Percentiles rank a stretch among this genome's conserved stretches.
phyloP scores from a whole-genome alignment of 2,797 vertebrate genomes.

The Paguma larvata region DNA sequence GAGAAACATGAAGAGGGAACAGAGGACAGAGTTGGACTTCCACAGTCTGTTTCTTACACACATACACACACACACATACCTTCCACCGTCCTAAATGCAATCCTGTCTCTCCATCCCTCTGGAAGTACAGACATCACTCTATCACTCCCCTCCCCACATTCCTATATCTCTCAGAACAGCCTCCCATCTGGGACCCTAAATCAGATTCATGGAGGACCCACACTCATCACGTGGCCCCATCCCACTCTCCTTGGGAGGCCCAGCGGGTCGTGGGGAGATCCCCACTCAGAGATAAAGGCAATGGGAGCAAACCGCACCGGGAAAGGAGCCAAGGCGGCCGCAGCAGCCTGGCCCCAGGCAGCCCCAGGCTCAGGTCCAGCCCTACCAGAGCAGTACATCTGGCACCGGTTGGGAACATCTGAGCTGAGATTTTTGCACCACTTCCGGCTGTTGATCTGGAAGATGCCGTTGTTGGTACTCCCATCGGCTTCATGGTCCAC shows the following conservation, averaged over 20 bases:
- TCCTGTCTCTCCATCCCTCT: neutral
- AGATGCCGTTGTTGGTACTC: conserved; percentile 92
- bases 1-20: neutral
- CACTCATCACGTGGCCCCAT: neutral
- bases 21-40: neutral
- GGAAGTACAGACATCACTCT: neutral
- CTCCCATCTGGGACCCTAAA: neutral
- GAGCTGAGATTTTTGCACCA: conserved; percentile 88
- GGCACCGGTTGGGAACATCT: conserved; percentile 82
- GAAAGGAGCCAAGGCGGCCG: neutral
- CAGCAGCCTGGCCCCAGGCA: neutral
- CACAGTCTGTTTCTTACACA: neutral
- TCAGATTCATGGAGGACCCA: neutral
- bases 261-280: neutral
- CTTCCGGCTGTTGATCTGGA: conserved; percentile 92
- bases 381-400: conserved; percentile 86
- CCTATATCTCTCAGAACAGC: neutral
- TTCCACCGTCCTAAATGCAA: neutral
- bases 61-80: neutral
- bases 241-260: neutral
- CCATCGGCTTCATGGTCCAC: conserved; percentile 87
- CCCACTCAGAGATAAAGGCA: neutral
- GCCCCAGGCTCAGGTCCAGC: neutral
- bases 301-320: neutral
- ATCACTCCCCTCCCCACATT: neutral